These are phyloP conservation scores for Chelonoidis abingdonii DNA, from an alignment of 2,113 vertebrate genomes.

Conservation along the genomic window DNA sequence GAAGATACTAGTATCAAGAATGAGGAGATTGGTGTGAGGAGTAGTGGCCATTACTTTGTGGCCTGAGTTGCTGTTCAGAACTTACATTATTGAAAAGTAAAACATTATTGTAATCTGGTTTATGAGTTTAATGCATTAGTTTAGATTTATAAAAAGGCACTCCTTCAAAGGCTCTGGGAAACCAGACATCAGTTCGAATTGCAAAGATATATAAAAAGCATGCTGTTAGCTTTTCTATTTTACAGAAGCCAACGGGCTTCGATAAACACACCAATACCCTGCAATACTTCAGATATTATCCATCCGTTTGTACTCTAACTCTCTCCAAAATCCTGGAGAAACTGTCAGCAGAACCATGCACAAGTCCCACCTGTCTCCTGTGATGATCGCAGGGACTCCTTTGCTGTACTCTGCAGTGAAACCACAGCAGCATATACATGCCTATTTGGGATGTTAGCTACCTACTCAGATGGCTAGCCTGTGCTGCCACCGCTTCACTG, in stretches of 20 bases:
- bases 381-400: too few relatives aligned
- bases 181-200: not conserved
- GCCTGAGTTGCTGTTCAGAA: not conserved
- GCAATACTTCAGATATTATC: not conserved
- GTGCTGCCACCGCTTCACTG: too few relatives aligned
- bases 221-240: not conserved
- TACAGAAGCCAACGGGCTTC: not conserved
- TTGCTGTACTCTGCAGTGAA: too few relatives aligned
- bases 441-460: too few relatives aligned
- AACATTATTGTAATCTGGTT: not conserved
- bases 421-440: too few relatives aligned
- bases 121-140: not conserved
- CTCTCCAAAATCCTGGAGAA: not conserved
- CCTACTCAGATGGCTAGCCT: too few relatives aligned
- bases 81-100: not conserved
- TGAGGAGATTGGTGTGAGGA: not conserved
- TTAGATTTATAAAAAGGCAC: not conserved
- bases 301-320: not conserved
- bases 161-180: not conserved
- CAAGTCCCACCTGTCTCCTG: too few relatives aligned
- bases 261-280: not conserved
- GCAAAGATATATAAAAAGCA: not conserved
- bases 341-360: not conserved
- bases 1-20: not conserved
- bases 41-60: not conserved